Evolutionary conservation across 2,113 vertebrate species (phyloP), one percentile per base, ranked within the genome.

Genomic region (Phrynosoma blainvillii): DNA sequence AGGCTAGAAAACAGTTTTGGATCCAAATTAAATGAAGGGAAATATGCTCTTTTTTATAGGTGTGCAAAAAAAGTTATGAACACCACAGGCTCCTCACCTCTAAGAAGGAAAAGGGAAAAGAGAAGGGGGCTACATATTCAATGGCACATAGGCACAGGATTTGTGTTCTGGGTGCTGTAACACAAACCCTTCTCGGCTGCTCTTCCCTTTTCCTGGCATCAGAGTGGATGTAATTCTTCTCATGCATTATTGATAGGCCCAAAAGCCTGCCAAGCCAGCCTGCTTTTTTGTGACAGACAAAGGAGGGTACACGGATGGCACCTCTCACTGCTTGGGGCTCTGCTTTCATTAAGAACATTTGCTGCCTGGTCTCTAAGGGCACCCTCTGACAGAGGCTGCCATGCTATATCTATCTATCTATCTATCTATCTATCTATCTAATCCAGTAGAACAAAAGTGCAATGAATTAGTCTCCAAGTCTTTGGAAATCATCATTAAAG

Each of bases 231-330:
- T 93, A 94, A 93, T 94, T 91, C 94, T 95, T 88, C 86, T 92
- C 95, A 97, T 97, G 93, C 91, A 98, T 98, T 97, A 98, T 97
- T 97, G 96, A 97, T 97, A 94, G 96, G 91, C 91, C 92, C 95
- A 95, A 95, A 94, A 95, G 96, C 95, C 94, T 96, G 97, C 96
- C 96, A 97, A 96, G 95, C 89, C 88, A 87, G 84, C 93, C 94
- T 93, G 93, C 90, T 95, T 85, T 95, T 91, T 93, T 91, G 91
- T 96, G 95, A 93, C 93, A 96, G 94, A 95, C 95, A 96, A 94
- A 97, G 94, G 88, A 89, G 62, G 91, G 94, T 94, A 93, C 95
- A 91, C 2, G 94, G 95, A 96, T 95, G 94, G 91, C 95, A 96
- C 93, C 93, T 96, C 95, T 96, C 88, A 89, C 91, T 94, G 94